Evolutionary conservation across 2,888 invertebrate genomes (phyloP), one percentile per base, ranked within the genome.

Genomic region (Crocallis elinguaria): DNA sequence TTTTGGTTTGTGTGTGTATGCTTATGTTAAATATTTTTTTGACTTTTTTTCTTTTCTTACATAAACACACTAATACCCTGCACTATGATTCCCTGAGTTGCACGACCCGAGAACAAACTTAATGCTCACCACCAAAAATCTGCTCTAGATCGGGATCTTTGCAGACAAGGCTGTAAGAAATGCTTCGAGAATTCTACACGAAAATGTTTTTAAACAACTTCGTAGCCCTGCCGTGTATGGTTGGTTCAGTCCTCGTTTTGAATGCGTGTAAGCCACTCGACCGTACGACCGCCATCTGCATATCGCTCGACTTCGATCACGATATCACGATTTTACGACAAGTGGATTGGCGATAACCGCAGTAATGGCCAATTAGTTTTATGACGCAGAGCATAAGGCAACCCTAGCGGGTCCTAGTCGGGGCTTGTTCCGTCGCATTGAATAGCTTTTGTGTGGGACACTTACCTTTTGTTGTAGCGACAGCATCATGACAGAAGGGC

Each of bases 391-490:
- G 62, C 71, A 74, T 74, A 59, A 56, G 62, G 57, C 66, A 71
- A 43, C 68, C 71, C 69, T 68, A 54, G 45, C 49, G 32, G 41
- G 50, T 38, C 36, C 51, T 37, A 36, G 49, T 27, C 13, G 37
- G 49, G 60, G 64, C 63, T 66, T 66, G 75, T 70, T 61, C 66
- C 66, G 56, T 67, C 64, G 67, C 73, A 74, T 72, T 79, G 72
- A 80, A 81, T 77, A 74, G 77, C 76, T 70, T 76, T 82, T 82
- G 76, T 79, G 66, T 57, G 69, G 70, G 68, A 73, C 71, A 73
- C 77, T 77, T 75, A 73, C 79, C 83, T 82, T 76, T 84, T 83
- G 83, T 83, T 79, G 68, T 69, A 56, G 62, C 64, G 70, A 73
- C 77, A 71, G 69, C 77, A 71, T 74, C 61, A 63, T 54, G 79